Evolutionary conservation across 1,140 invertebrate species (phyloP).

Genomic region (Reticulitermes speratus): DNA sequence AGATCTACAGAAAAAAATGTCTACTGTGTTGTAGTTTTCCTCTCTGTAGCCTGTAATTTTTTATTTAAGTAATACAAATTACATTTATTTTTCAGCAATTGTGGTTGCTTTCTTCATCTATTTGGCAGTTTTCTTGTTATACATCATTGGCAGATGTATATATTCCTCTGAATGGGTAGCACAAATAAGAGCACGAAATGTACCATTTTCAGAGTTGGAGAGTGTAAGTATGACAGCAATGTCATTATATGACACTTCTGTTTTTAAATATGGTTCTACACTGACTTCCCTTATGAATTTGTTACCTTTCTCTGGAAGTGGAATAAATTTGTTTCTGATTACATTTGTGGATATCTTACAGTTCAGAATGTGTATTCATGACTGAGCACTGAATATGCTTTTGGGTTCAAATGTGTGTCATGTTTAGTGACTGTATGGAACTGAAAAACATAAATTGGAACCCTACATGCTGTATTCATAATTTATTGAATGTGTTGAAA

Average conservation of each 20-base stretch:
- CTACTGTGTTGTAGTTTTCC: too few species aligned
- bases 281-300: not conserved
- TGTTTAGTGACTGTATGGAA: too few species aligned
- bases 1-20: too few species aligned
- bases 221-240: constrained; percentile 24
- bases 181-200: constrained; percentile 19
- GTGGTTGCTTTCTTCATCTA: constrained; percentile 20
- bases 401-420: too few species aligned
- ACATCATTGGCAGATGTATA: not conserved
- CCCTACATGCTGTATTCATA: too few species aligned
- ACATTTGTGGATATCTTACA: too few species aligned
- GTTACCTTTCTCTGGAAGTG: too few species aligned
- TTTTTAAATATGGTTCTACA: not conserved
- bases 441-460: too few species aligned
- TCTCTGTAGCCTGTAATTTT: not conserved
- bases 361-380: too few species aligned
- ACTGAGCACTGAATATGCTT: too few species aligned
- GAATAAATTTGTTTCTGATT: too few species aligned
- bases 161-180: constrained; percentile 26
- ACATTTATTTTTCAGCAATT: not conserved
- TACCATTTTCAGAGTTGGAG: constrained; percentile 32
- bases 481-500: too few species aligned
- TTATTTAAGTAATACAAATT: not conserved
- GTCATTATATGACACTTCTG: not conserved
- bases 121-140: not conserved